A percentile compares a stretch with the other conserved stretches of the same genome.
phyloP scores from a whole-genome alignment of 2,113 vertebrate genomes.

The Leptobrachium leishanense region DNA sequence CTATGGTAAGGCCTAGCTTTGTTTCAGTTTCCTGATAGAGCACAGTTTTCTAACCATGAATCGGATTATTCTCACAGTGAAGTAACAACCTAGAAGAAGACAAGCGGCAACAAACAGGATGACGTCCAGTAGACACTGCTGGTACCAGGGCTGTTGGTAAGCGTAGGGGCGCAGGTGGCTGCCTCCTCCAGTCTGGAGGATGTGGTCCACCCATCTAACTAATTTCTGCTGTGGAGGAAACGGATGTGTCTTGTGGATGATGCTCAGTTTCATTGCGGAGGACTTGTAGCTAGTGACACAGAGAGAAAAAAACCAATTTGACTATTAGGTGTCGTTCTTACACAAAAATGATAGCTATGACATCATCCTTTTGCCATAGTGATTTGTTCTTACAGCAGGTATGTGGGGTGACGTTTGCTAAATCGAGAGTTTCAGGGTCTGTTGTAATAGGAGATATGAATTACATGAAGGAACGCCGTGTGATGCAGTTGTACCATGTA shows the following conservation, averaged over 20 bases:
- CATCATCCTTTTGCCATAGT: no score
- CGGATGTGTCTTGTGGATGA: slow-evolving; percentile 62
- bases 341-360: no score
- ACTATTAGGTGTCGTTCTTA: no score
- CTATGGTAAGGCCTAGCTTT: slow-evolving; percentile 35
- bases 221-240: slow-evolving; percentile 59
- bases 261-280: slow-evolving; percentile 59
- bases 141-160: slow-evolving; percentile 63
- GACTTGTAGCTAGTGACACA: slow-evolving; percentile 62
- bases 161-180: slow-evolving; percentile 59
- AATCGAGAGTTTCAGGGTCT: no score
- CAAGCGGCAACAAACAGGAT: slow-evolving; percentile 52
- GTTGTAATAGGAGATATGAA: no score
- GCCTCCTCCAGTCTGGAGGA: slow-evolving; percentile 61
- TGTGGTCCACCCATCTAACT: slow-evolving; percentile 67
- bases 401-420: no score
- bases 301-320: neutral
- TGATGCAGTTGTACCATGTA: no score
- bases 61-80: slow-evolving; percentile 52
- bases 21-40: slow-evolving; percentile 48
- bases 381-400: no score
- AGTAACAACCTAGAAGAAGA: slow-evolving; percentile 44
- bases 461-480: no score
- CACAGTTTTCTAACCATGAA: slow-evolving; percentile 4
- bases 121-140: slow-evolving; percentile 65